A percentile compares a stretch with the other conserved stretches of the same genome.
Conservation (phyloP, 2,888 invertebrate genomes). For the Cerceris ruficornis region DNA sequence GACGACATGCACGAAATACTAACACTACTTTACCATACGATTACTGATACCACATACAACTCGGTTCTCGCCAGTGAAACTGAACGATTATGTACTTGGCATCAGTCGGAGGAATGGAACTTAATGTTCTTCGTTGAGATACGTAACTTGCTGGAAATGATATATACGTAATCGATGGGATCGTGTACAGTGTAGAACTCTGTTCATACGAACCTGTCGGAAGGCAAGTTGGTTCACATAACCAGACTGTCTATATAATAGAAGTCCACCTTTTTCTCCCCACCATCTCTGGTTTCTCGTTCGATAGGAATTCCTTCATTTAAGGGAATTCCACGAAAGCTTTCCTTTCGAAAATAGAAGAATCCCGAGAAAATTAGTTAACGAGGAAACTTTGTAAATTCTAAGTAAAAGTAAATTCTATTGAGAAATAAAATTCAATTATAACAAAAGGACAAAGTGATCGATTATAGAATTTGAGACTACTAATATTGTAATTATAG, state of each 20-base stretch:
- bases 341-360: background rate
- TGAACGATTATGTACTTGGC: no score
- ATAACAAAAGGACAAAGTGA: no score
- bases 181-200: background rate
- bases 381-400: background rate
- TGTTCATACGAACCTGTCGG: background rate
- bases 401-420: no score
- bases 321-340: background rate
- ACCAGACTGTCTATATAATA: background rate
- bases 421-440: no score
- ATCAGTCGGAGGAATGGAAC: no score
- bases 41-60: background rate
- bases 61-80: background rate
- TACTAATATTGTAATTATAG: no score
- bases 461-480: no score
- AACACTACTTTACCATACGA: background rate
- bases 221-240: background rate
- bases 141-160: no score
- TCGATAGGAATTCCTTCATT: background rate
- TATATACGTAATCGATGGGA: background rate
- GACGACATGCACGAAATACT: background rate
- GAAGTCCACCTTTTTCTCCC: background rate
- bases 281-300: background rate
- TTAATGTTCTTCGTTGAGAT: no score
- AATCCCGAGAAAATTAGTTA: background rate